Percentiles rank a stretch among this genome's conserved stretches.
Evolutionary conservation across 2,797 vertebrate genomes (phyloP).

Genomic region (Capromys pilorides): DNA sequence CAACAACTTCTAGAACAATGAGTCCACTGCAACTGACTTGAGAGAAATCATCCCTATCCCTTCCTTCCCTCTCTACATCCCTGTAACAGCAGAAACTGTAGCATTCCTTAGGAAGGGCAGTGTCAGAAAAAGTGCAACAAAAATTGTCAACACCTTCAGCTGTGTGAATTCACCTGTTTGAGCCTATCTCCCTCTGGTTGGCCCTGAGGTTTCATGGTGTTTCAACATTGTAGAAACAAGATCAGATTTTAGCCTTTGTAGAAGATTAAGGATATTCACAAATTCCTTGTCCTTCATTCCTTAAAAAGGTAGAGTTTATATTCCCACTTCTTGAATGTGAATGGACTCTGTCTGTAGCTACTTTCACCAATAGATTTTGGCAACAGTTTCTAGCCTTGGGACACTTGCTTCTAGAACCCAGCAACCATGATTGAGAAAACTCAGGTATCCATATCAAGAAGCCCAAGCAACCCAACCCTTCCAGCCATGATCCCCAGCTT

Average conservation of each 20-base stretch:
- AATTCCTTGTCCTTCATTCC: not conserved
- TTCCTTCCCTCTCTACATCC: not conserved
- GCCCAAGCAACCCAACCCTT: not conserved
- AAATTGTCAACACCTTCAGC: not conserved
- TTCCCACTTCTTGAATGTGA: not conserved
- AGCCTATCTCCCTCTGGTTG: not conserved
- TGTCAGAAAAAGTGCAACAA: not conserved
- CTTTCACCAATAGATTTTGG: not conserved
- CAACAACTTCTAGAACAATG: not conserved
- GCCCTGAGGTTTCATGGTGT: not conserved
- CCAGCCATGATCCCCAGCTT: not conserved
- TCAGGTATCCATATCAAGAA: not conserved
- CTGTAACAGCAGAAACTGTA: not conserved
- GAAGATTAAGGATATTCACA: not conserved
- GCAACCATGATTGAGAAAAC: conserved; percentile 2
- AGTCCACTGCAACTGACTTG: not conserved
- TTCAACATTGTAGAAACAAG: conserved; percentile 13
- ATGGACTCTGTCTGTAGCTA: not conserved
- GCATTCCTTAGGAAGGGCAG: not conserved
- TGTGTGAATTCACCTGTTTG: not conserved
- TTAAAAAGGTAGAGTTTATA: not conserved
- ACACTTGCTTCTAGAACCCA: not conserved
- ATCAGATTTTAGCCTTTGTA: not conserved
- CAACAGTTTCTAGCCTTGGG: not conserved
- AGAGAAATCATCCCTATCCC: not conserved